Conservation (phyloP, 2,888 invertebrate species). For the Macropis europaea region DNA sequence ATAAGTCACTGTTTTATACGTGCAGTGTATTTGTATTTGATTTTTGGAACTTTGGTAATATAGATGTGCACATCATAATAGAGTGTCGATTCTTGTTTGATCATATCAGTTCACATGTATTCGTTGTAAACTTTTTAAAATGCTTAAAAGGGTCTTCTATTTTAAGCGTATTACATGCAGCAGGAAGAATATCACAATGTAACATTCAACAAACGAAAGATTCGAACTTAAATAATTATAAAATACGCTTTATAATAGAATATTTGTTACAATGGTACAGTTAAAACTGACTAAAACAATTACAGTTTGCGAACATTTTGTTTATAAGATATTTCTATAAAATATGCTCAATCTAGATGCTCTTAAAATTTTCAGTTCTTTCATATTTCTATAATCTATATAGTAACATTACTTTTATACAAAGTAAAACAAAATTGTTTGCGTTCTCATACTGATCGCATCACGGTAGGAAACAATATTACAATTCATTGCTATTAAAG, state of each 20-base stretch:
- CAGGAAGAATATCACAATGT: not conserved
- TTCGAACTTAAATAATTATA: not conserved
- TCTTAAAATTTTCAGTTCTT: not conserved
- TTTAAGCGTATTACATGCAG: not conserved
- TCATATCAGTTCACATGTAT: not conserved
- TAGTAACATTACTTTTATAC: slow-evolving; percentile 9
- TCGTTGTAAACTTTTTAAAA: not conserved
- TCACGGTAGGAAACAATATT: slow-evolving; percentile 21
- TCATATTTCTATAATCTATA: not conserved
- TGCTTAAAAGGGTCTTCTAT: not conserved
- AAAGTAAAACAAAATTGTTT: not conserved
- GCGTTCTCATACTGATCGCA: not conserved
- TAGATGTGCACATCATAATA: not conserved
- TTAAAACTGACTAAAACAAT: not conserved
- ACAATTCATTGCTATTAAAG: slow-evolving; percentile 26
- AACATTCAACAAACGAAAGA: not conserved
- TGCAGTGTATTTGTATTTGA: not conserved
- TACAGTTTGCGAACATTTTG: not conserved
- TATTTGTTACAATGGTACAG: not conserved
- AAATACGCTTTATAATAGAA: not conserved
- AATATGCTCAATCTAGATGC: not conserved
- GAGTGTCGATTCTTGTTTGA: not conserved
- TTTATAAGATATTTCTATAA: not conserved
- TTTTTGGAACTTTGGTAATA: not conserved
- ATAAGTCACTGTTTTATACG: not conserved